Evolutionary conservation across 2,888 invertebrate species (phyloP).

Genomic region (Xanthorhoe designata): DNA sequence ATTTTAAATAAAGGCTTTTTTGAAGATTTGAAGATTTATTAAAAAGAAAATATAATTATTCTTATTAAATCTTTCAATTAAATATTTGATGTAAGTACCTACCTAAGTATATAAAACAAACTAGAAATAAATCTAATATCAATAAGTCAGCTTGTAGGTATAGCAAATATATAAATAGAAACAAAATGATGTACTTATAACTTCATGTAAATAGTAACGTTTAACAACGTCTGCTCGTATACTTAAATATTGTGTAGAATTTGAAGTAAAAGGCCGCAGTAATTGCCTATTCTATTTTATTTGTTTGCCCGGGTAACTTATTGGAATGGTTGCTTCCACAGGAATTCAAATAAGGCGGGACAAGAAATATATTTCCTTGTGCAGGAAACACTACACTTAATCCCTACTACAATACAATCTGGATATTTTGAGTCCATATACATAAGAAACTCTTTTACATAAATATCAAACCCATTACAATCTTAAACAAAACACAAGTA

Average conservation of each 20-base stretch:
- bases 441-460: neutral
- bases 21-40: no score
- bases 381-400: conserved; percentile 27
- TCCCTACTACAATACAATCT: conserved; percentile 3
- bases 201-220: neutral
- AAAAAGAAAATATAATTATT: no score
- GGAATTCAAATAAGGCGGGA: conserved; percentile 45
- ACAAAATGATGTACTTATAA: neutral
- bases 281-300: conserved; percentile 44
- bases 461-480: conserved; percentile 4
- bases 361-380: conserved; percentile 37
- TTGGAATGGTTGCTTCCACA: conserved; percentile 42
- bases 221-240: neutral
- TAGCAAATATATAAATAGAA: neutral
- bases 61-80: no score
- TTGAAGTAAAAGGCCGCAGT: conserved; percentile 38
- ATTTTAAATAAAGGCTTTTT: no score
- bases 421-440: conserved; percentile 6
- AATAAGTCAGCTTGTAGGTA: no score
- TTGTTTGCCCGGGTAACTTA: conserved; percentile 43
- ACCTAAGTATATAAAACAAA: no score
- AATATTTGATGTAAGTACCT: no score
- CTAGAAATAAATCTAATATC: no score
- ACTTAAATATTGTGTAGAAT: conserved; percentile 39
- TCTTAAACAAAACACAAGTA: neutral